Evolutionary conservation across 2,888 invertebrate species (phyloP), one percentile per base, ranked within the genome.

Genomic region (Sceliomorpha sp.): DNA sequence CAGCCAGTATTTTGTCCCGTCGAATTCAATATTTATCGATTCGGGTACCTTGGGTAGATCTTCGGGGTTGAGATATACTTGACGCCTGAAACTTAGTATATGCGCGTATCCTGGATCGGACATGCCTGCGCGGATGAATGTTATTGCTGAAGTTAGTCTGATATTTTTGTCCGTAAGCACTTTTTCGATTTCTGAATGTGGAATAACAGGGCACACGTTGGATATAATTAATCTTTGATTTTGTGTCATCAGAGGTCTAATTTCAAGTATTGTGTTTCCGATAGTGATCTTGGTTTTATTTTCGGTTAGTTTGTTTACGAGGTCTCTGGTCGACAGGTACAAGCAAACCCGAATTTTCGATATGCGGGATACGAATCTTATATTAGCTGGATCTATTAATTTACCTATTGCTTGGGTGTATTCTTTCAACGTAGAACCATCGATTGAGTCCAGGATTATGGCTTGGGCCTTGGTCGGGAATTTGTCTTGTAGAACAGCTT

Each of bases 141-240:
- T 32, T 4, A 76, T 70, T 9, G 31, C n/a, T 0, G 76, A 77
- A 5, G 32, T 26, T 9, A 55, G 34, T 13, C 40, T 31, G 4
- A 76, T 51, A 3, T 64, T 56, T 9, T 40, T 7, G 2, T 72
- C 39, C 2, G 9, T 36, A n/a, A 75, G 29, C n/a, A 53, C 14
- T 14, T 68, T 44, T 50, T 45, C 59, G 13, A 77, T 56, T 9
- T 53, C 24, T 0, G 2, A 31, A 31, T 75, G 50, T 2, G 74
- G 70, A 1, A 73, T 76, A 1, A 70, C 60, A 3, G 74, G 73
- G 32, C 66, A 69, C 0, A 71, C 70, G 40, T 75, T 78, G 5
- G 70, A 76, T 0, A 73, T 6, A 0, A 73, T 62, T 0, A 69
- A 26, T 20, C 72, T 32, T 40, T 69, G 31, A 1, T 24, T 12